Evolutionary conservation across 2,888 invertebrate genomes (phyloP).

Genomic region (Lithosia quadra): DNA sequence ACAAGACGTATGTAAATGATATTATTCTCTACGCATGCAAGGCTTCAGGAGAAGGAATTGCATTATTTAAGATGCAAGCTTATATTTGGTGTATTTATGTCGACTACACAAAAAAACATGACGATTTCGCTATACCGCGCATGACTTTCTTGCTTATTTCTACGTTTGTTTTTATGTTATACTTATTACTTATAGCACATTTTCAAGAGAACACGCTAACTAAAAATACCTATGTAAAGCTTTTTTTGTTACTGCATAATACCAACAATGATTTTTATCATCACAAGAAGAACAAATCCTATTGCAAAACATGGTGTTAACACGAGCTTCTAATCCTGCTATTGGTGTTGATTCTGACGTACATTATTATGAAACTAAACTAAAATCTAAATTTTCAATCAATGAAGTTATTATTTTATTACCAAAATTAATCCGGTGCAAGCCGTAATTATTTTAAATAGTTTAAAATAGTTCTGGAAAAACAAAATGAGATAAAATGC

Average conservation of each 20-base stretch:
- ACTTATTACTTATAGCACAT: too few relatives aligned
- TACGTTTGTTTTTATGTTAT: background rate
- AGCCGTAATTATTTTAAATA: too few relatives aligned
- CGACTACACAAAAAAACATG: background rate
- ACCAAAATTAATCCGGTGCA: too few relatives aligned
- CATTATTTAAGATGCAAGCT: slow-evolving; percentile 6
- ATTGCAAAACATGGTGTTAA: background rate
- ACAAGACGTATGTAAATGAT: slow-evolving; percentile 54
- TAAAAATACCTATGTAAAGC: background rate
- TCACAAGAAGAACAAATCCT: background rate
- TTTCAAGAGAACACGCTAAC: background rate
- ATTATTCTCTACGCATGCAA: slow-evolving; percentile 42
- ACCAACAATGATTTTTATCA: too few relatives aligned
- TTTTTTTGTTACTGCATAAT: background rate
- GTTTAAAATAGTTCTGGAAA: too few relatives aligned
- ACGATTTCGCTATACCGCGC: background rate
- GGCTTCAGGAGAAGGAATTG: slow-evolving; percentile 27
- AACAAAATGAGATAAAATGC: too few relatives aligned
- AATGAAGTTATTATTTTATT: too few relatives aligned
- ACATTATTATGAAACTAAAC: too few relatives aligned
- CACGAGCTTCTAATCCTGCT: background rate
- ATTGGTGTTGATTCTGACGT: background rate
- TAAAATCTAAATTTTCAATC: too few relatives aligned
- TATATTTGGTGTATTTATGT: background rate
- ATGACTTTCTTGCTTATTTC: background rate